A percentile compares a stretch with the other conserved stretches of the same genome.
These are phyloP conservation scores for Sterrhoptilus dennistouni DNA, from an alignment of 2,113 vertebrate genomes.

Conservation along the genomic window DNA sequence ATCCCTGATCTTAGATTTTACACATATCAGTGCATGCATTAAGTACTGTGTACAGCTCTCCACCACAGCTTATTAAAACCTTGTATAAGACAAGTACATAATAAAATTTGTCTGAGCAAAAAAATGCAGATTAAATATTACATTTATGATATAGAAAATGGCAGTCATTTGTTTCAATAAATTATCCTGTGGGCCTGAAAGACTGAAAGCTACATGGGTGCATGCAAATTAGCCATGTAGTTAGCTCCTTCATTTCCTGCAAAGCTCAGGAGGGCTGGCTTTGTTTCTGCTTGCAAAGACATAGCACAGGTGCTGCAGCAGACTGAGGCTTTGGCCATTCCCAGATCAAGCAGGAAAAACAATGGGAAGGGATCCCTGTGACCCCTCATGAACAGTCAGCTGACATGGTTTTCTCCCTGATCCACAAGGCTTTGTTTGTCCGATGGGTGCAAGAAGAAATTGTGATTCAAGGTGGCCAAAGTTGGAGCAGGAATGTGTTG, in stretches of 20 bases:
- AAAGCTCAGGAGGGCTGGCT: neutral
- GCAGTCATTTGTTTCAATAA: neutral
- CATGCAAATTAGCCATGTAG: neutral
- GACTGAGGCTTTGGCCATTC: neutral
- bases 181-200: neutral
- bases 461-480: neutral
- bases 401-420: neutral
- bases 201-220: neutral
- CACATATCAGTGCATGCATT: slow-evolving; percentile 4
- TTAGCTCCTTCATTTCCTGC: neutral
- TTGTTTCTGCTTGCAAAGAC: neutral
- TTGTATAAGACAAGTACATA: neutral
- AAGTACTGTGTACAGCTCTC: neutral
- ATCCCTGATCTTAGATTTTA: slow-evolving; percentile 19
- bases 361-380: neutral
- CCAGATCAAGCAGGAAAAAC: neutral
- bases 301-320: neutral
- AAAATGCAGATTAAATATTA: slow-evolving; percentile 7
- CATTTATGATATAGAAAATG: neutral
- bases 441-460: neutral
- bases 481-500: neutral
- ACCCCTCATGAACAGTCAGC: neutral
- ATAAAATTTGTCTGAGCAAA: slow-evolving; percentile 11
- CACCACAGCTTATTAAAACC: slow-evolving; percentile 23
- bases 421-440: neutral